Conservation (phyloP, 1,140 invertebrate species). For the Vanessa tameamea region DNA sequence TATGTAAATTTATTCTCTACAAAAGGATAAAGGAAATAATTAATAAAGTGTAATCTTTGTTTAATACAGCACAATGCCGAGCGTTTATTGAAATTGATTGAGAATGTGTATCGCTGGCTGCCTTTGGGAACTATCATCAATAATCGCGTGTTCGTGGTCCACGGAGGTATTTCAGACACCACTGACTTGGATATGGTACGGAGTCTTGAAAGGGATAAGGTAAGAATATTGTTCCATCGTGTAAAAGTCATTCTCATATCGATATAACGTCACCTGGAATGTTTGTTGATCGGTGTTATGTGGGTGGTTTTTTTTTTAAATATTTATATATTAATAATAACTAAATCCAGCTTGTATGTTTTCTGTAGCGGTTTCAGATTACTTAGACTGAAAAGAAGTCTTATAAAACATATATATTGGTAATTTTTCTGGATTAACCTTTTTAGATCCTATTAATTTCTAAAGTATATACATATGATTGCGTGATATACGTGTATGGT, state of each 20-base stretch:
- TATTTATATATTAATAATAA: constrained; percentile 1
- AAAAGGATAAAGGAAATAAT: neutral
- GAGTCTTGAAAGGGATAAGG: constrained; percentile 89
- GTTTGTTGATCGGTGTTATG: neutral
- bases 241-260: neutral
- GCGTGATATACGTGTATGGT: too few relatives aligned
- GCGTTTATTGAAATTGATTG: constrained; percentile 88
- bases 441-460: neutral
- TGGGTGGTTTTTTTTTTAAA: neutral
- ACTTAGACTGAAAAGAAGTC: constrained; percentile 4
- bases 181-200: constrained; percentile 89
- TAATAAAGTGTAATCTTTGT: neutral
- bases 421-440: neutral
- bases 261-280: neutral
- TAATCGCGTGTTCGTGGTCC: constrained; percentile 91
- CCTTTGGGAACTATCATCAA: constrained; percentile 94
- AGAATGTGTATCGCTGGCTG: constrained; percentile 94
- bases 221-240: constrained; percentile 55
- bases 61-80: constrained; percentile 85
- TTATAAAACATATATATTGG: neutral
- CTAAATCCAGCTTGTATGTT: neutral
- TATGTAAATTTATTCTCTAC: neutral
- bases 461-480: too few relatives aligned
- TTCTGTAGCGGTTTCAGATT: neutral
- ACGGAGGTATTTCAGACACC: constrained; percentile 93